Evolutionary conservation across 2,797 vertebrate species (phyloP).

Genomic region (Rhadinocentrus ornatus): DNA sequence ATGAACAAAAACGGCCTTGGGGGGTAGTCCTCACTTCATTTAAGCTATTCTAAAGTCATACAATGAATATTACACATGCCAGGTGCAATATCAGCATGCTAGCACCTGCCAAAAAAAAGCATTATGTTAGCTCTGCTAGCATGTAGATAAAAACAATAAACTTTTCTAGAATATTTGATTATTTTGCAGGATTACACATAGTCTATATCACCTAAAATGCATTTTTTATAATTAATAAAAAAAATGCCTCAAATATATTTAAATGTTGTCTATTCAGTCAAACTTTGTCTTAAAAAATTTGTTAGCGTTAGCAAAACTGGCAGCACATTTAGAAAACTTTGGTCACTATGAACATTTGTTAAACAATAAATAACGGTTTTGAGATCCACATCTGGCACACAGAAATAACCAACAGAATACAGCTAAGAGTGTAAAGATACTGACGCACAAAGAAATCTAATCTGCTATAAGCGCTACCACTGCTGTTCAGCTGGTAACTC

Average conservation of each 20-base stretch:
- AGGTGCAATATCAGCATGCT: not conserved
- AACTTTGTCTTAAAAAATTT: not conserved
- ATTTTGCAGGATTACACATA: not conserved
- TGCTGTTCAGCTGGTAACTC: conserved; percentile 32
- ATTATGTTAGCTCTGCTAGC: not conserved
- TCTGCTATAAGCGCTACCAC: conserved; percentile 21
- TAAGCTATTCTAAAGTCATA: not conserved
- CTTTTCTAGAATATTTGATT: not conserved
- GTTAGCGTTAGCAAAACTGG: not conserved
- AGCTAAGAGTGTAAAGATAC: not conserved
- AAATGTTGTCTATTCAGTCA: not conserved
- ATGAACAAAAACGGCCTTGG: not conserved
- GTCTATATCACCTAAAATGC: not conserved
- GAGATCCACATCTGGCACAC: not conserved
- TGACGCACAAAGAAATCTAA: conserved; percentile 33
- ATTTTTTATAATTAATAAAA: not conserved
- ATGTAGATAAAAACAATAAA: not conserved
- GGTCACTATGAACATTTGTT: not conserved
- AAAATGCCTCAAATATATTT: not conserved
- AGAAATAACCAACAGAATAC: not conserved
- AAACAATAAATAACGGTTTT: not conserved
- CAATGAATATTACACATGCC: not conserved
- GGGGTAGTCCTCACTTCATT: not conserved
- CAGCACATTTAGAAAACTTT: not conserved
- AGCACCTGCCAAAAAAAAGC: not conserved